These are phyloP conservation scores for Macquaria australasica DNA, from an alignment of 2,113 vertebrate genomes.

Conservation along the genomic window DNA sequence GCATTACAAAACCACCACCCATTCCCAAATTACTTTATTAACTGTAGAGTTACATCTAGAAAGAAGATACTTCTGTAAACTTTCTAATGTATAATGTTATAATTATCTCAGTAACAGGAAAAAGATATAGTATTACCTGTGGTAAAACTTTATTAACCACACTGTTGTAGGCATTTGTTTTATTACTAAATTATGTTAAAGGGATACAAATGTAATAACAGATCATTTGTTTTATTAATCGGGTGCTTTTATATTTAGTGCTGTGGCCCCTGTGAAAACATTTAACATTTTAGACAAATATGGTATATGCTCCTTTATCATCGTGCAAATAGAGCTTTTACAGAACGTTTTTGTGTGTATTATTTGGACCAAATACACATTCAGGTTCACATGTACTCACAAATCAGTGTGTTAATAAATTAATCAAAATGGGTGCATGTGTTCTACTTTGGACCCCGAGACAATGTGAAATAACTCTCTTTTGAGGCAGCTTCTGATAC, in stretches of 20 bases:
- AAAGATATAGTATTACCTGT: not conserved
- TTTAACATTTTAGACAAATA: not conserved
- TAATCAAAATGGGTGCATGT: slow-evolving; percentile 29
- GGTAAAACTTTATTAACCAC: not conserved
- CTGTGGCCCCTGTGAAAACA: slow-evolving; percentile 4
- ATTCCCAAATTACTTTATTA: not conserved
- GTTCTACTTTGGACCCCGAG: slow-evolving; percentile 55
- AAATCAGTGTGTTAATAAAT: slow-evolving; percentile 17
- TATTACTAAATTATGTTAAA: slow-evolving; percentile 14
- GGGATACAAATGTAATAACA: slow-evolving; percentile 13
- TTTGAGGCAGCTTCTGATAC: slow-evolving; percentile 80
- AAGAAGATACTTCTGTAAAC: not conserved
- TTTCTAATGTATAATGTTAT: not conserved
- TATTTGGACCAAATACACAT: slow-evolving; percentile 38
- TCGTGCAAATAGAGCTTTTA: not conserved
- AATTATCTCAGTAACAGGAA: slow-evolving; percentile 1
- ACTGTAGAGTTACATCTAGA: not conserved
- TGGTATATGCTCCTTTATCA: not conserved
- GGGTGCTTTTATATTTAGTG: slow-evolving; percentile 1
- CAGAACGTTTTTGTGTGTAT: not conserved
- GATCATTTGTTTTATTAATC: slow-evolving; percentile 15
- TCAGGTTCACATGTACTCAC: slow-evolving; percentile 12
- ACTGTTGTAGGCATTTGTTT: not conserved
- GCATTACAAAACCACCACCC: not conserved
- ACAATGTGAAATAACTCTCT: slow-evolving; percentile 82